Conservation (phyloP, 2,113 vertebrate genomes). For the Labrus mixtus region DNA sequence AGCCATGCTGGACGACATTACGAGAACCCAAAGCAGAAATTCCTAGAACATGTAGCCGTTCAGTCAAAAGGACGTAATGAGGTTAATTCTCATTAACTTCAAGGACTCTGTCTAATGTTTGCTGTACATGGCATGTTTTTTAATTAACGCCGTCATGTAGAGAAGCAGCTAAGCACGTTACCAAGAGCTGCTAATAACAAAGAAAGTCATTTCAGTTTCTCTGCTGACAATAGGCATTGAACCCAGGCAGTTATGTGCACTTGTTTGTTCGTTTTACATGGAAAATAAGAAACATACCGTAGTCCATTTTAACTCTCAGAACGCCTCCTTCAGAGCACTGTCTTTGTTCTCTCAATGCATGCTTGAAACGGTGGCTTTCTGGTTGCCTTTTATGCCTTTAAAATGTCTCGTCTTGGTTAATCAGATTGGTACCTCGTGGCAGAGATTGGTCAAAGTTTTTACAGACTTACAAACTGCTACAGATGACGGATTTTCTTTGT, state of each 20-base stretch:
- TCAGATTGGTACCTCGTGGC: too few relatives aligned
- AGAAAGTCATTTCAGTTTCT: slow-evolving; percentile 16
- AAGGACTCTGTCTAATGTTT: neutral
- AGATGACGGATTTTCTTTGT: too few relatives aligned
- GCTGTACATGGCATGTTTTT: neutral
- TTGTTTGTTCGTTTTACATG: slow-evolving; percentile 21
- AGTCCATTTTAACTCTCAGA: slow-evolving; percentile 13
- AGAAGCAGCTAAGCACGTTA: neutral
- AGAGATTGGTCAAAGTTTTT: too few relatives aligned
- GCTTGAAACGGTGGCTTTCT: neutral
- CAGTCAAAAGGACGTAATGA: neutral
- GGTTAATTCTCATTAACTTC: slow-evolving; percentile 23
- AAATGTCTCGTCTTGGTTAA: neutral
- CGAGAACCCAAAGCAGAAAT: neutral
- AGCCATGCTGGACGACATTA: neutral
- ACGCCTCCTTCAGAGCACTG: neutral
- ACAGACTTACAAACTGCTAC: too few relatives aligned
- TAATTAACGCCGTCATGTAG: slow-evolving; percentile 1
- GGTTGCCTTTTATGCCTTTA: neutral
- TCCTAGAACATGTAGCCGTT: neutral
- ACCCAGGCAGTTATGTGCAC: slow-evolving; percentile 1
- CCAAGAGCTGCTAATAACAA: slow-evolving; percentile 19
- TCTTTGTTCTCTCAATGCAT: neutral
- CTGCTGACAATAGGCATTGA: slow-evolving; percentile 29
- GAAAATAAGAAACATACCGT: slow-evolving; percentile 29